Evolutionary conservation across 2,113 vertebrate genomes (phyloP), one percentile per base, ranked within the genome.

Genomic region (Edolisoma coerulescens): DNA sequence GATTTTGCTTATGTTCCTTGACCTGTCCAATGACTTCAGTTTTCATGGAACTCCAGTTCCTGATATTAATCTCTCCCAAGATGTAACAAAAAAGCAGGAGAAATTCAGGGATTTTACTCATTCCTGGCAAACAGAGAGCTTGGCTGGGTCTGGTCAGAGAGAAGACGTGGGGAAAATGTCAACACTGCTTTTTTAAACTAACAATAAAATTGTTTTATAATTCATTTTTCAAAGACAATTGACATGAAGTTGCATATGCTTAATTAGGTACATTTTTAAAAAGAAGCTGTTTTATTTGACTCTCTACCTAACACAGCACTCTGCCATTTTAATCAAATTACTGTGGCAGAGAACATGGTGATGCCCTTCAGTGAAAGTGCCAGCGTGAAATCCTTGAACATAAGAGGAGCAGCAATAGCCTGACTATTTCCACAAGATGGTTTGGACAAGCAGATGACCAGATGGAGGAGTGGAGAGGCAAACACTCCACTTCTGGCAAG

Each of bases 381-480:
- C 71, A 83, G 21, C 0, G 0, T 37, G 42, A 56, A 85, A 50
- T 81, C 76, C 41, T 88, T 41, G 52, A 94, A 37, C 11, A 21
- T 5, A 30, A 94, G 50, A 93, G 82, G 65, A 81, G 35, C 52
- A 94, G 56, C 78, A 77, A 37, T 22, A 84, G 42, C 27, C 50
- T 68, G 56, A 23, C 32, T 74, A 3, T 85, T 85, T 89, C 75
- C 84, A 61, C 84, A 87, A 89, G 90, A 84, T 65, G 71, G 37
- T 71, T 81, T 88, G 69, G 85, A 70, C 79, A 87, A 84, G 57
- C 56, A 90, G 94, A 92, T 95, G 86, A 95, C 87, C 90, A 97
- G 93, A 96, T 91, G 90, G 90, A 65, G 28, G 21, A 88, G 59
- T 82, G 68, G 84, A 93, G 78, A 80, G 54, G 71, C 81, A 67